Conservation (phyloP, 2,113 vertebrate species). For the Vulpes vulpes region DNA sequence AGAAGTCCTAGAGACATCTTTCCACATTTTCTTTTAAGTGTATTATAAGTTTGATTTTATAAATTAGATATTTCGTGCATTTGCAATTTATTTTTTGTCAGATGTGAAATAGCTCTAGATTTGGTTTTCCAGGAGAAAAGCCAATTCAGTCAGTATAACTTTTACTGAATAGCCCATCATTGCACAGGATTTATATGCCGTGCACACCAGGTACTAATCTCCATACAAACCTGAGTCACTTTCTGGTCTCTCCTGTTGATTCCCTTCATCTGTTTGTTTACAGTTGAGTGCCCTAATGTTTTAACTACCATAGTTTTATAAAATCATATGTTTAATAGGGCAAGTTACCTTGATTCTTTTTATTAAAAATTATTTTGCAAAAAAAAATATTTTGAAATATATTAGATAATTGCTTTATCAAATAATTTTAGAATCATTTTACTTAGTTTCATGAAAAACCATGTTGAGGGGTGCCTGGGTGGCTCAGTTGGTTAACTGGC, state of each 20-base stretch:
- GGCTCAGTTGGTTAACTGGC: no score
- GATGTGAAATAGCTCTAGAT: neutral
- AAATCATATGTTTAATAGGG: neutral
- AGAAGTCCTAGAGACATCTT: neutral
- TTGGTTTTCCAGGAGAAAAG: neutral
- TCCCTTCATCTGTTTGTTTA: neutral
- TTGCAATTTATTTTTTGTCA: neutral
- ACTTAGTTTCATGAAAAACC: neutral
- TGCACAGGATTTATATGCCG: neutral
- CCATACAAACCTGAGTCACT: neutral
- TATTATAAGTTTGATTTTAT: neutral
- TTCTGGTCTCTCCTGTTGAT: neutral
- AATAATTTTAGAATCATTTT: constrained; percentile 4
- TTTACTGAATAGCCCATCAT: neutral
- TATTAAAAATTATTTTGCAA: neutral
- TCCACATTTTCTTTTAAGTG: neutral
- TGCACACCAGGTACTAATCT: neutral
- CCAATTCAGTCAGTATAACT: neutral
- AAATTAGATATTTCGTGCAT: neutral
- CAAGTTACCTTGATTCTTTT: neutral
- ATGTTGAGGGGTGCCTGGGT: neutral
- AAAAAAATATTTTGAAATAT: neutral
- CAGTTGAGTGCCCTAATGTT: neutral
- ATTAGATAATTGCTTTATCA: neutral
- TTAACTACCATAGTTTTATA: neutral